phyloP scores from a whole-genome alignment of 2,888 invertebrate genomes.

The Antheraea assamensis region DNA sequence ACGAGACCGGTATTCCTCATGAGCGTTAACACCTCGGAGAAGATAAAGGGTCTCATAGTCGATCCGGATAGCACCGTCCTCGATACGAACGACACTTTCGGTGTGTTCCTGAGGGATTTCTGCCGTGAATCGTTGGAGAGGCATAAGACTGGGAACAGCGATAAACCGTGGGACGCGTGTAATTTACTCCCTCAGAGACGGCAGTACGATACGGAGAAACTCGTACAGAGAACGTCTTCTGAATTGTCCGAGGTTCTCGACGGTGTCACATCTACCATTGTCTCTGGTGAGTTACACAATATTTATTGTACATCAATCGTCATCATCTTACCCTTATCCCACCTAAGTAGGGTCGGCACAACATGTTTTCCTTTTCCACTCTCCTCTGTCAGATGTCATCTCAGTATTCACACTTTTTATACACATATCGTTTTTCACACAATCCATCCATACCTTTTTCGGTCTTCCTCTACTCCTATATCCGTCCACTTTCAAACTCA shows the following conservation, averaged over 20 bases:
- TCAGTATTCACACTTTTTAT: too few species aligned
- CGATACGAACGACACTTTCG: conserved; percentile 53
- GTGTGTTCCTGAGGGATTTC: conserved; percentile 62
- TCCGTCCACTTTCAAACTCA: too few species aligned
- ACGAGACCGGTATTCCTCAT: conserved; percentile 49
- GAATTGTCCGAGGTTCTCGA: conserved; percentile 60
- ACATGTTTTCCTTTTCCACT: too few species aligned
- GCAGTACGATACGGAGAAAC: conserved; percentile 39
- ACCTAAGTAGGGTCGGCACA: too few species aligned
- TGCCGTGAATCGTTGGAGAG: conserved; percentile 56
- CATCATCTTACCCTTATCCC: too few species aligned
- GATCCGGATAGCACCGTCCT: conserved; percentile 27
- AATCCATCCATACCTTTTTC: too few species aligned
- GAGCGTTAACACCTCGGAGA: conserved; percentile 47
- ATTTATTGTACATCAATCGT: neutral
- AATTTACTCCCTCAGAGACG: conserved; percentile 61
- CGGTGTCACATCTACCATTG: conserved; percentile 50
- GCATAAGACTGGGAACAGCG: conserved; percentile 49
- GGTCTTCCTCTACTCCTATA: too few species aligned
- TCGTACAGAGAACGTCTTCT: conserved; percentile 43
- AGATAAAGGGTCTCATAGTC: conserved; percentile 44
- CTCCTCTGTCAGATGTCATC: too few species aligned
- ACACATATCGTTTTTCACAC: too few species aligned
- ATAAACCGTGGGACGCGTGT: conserved; percentile 68
- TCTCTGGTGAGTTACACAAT: conserved; percentile 52